phyloP scores from a whole-genome alignment of 2,888 invertebrate genomes.

The Chaetogeoica ovagalla region DNA sequence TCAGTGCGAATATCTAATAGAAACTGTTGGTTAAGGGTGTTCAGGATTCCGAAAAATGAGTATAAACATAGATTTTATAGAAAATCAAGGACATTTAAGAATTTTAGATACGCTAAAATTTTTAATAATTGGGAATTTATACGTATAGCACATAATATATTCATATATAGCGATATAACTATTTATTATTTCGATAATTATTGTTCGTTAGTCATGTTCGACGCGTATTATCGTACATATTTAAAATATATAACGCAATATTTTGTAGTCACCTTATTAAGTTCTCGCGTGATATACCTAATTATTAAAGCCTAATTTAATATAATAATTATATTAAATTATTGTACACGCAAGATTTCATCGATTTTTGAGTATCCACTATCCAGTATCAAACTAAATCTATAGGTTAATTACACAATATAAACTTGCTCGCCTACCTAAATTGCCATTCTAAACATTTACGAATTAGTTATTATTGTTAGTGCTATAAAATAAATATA shows the following conservation, averaged over 20 bases:
- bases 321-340: too few relatives aligned
- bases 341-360: slow-evolving; percentile 26
- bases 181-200: not conserved
- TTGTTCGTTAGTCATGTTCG: not conserved
- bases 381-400: not conserved
- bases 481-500: too few relatives aligned
- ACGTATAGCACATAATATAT: not conserved
- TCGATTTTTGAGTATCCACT: slow-evolving; percentile 13
- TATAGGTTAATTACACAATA: not conserved
- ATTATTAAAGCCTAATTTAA: not conserved
- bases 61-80: too few relatives aligned
- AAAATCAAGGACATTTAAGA: too few relatives aligned
- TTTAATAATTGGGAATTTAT: not conserved
- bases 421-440: not conserved
- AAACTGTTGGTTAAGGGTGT: too few relatives aligned
- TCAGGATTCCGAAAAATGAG: too few relatives aligned
- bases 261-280: not conserved
- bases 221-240: not conserved
- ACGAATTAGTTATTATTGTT: too few relatives aligned
- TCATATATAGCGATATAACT: not conserved
- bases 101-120: too few relatives aligned
- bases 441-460: too few relatives aligned
- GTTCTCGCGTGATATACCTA: not conserved
- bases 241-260: too few relatives aligned
- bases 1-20: too few relatives aligned